A percentile compares a stretch with the other conserved stretches of the same genome.
Evolutionary conservation across 2,797 vertebrate species (phyloP).

Genomic region (Tamandua tetradactyla): DNA sequence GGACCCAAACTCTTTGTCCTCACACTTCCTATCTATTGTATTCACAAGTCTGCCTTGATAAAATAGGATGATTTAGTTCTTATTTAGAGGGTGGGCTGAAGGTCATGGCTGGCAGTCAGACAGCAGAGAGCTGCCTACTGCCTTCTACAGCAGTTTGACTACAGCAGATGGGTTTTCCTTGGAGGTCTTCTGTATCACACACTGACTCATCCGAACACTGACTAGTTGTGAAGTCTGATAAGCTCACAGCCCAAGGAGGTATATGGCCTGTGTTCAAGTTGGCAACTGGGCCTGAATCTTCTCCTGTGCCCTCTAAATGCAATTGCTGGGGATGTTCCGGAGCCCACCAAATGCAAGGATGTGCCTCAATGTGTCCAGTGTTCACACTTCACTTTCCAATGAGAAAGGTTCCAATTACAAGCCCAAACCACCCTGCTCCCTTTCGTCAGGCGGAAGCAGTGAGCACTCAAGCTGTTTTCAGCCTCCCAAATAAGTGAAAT

Average conservation of each 20-base stretch:
- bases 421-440: constrained; percentile 67
- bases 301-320: constrained; percentile 63
- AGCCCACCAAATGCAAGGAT: constrained; percentile 48
- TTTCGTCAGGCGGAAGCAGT: constrained; percentile 69
- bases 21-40: not conserved
- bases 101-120: not conserved
- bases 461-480: constrained; percentile 83
- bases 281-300: not conserved
- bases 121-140: not conserved
- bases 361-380: constrained; percentile 53
- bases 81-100: not conserved
- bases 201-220: constrained; percentile 49
- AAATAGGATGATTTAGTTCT: not conserved
- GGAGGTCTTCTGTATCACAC: not conserved
- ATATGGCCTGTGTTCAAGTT: constrained; percentile 6
- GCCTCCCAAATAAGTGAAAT: constrained; percentile 85
- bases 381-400: constrained; percentile 73
- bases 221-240: constrained; percentile 65
- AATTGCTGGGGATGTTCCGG: constrained; percentile 7
- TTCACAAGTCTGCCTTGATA: not conserved
- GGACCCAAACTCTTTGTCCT: not conserved
- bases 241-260: constrained; percentile 46
- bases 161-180: constrained; percentile 38
- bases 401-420: constrained; percentile 79
- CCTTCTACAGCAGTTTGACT: not conserved